Base-by-base conservation (phyloP, 2,797 vertebrate genomes). In the Smutsia gigantea region DNA sequence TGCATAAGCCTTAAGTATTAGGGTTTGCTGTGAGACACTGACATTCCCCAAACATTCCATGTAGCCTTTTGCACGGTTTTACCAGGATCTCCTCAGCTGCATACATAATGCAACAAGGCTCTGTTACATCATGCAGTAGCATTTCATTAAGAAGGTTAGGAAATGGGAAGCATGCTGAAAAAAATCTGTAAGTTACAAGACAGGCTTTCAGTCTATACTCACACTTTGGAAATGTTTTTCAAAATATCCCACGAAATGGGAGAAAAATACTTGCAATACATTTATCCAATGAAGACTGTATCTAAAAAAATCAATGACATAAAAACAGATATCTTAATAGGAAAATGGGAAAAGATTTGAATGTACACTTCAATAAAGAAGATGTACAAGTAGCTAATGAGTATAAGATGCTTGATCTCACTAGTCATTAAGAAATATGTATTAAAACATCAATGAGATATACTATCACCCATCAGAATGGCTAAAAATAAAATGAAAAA, bases 231-330 rank as follows among this genome's bases (percentile, higher is more conserved):
- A 71, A 93, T n/a, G 7, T 68, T 77, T 79, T 68, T 94, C 29
- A 96, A 93, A 91, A 71, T 51, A 77, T 87, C 5, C 6, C 59
- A 69, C 31, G 92, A 63, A 89, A 15, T 1, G 2, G 10, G 7
- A 19, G 46, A 94, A 91, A 42, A 4, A 39, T 72, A 77, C 74
- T 66, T 93, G 27, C 34, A 49, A 59, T 82, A 71, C 15, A 86
- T 90, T 88, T 93, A 49, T 55, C 13, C 49, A 55, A 88, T 55
- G 87, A 82, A 55, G 11, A 77, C 29, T 42, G 1, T 23, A 86
- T 78, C 61, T 90, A 57, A 90, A 46, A 46, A 87, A 93, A 77
- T 93, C 51, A 96, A 78, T 90, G 42, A 77, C 27, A 92, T 79
- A 49, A 86, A 87, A 83, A 5, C 63, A 92, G n/a, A 77, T 39